Conservation (phyloP, 2,888 invertebrate species). For the Phymatocera aterrima region DNA sequence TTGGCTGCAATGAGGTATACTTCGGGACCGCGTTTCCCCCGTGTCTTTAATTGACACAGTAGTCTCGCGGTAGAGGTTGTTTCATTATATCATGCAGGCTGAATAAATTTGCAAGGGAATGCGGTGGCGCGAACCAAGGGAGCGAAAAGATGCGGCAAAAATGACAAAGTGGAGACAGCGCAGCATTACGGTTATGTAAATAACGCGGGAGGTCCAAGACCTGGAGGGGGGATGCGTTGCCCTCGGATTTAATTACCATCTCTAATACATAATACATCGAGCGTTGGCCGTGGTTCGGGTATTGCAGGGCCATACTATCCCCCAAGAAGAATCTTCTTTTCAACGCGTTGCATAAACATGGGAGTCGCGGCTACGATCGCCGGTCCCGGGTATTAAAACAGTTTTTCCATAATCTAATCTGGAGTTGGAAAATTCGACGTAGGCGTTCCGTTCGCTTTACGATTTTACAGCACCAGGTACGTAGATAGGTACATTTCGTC, state of each 20-base stretch:
- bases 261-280: constrained; percentile 45
- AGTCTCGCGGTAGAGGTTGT: too few species aligned
- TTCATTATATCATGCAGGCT: too few species aligned
- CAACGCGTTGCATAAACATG: constrained; percentile 46
- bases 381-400: constrained; percentile 30
- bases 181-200: background rate
- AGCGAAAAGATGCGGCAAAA: background rate
- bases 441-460: background rate
- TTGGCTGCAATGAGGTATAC: background rate
- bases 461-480: background rate
- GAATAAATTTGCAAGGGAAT: too few species aligned
- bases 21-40: background rate
- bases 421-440: too few species aligned
- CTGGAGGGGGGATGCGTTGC: background rate
- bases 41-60: background rate
- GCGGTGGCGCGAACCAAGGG: background rate
- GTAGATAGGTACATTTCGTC: background rate
- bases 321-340: background rate
- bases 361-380: background rate
- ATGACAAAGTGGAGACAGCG: background rate
- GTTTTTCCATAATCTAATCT: constrained; percentile 39
- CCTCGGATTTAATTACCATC: constrained; percentile 49
- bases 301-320: constrained; percentile 14
- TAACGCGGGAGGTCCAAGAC: too few species aligned
- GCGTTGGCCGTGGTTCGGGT: background rate